A percentile compares a stretch with the other conserved stretches of the same genome.
Conservation (phyloP, 2,888 invertebrate species). For the Polydesmus complanatus region DNA sequence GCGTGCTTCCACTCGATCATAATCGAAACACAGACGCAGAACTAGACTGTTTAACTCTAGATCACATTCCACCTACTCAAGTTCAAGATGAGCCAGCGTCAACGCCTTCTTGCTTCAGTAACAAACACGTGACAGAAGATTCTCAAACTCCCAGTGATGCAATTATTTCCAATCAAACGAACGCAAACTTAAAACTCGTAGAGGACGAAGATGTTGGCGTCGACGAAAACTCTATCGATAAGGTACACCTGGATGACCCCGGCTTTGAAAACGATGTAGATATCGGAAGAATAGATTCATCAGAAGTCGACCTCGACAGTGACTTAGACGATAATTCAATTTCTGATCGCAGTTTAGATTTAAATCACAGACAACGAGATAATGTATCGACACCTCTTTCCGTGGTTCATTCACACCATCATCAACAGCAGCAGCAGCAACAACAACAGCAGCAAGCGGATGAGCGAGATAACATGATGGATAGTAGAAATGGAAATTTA, state of each 20-base stretch:
- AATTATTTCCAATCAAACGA: background rate
- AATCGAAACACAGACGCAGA: background rate
- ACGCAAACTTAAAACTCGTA: background rate
- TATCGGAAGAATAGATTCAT: background rate
- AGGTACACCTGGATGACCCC: background rate
- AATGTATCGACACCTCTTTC: background rate
- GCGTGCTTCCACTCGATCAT: background rate
- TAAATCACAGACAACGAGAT: background rate
- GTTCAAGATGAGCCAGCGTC: background rate
- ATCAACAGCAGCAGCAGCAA: slow-evolving; percentile 2
- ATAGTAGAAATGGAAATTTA: background rate
- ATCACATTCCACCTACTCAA: background rate
- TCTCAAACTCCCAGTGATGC: background rate
- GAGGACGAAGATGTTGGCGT: background rate
- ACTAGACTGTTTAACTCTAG: background rate
- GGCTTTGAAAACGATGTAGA: background rate
- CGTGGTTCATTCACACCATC: background rate
- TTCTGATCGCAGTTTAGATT: slow-evolving; percentile 7
- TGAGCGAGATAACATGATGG: background rate
- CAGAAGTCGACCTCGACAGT: slow-evolving; percentile 10
- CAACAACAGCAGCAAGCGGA: background rate
- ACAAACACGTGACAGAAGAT: background rate
- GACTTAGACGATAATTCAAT: slow-evolving; percentile 7
- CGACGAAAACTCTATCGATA: background rate
- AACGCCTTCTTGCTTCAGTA: background rate